A percentile compares a stretch with the other conserved stretches of the same genome.
Conservation (phyloP, 2,113 vertebrate species). For the Sprattus sprattus region DNA sequence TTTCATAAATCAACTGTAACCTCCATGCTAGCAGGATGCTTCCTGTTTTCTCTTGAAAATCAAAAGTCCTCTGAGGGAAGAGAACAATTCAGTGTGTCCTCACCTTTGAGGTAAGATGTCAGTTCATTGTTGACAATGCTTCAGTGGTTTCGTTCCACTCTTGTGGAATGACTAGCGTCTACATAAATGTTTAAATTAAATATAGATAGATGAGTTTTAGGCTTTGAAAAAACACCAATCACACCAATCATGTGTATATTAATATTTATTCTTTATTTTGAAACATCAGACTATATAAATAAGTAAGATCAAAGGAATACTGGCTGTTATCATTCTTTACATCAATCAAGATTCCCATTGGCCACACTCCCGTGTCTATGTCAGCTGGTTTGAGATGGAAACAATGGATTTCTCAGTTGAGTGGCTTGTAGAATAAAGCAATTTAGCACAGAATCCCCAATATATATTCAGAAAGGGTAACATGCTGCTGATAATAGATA, state of each 20-base stretch:
- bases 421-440: not conserved
- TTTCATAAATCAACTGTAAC: not conserved
- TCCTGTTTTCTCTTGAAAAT: not conserved
- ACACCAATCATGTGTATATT: not conserved
- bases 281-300: not conserved
- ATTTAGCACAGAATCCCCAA: not conserved
- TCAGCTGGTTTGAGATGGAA: not conserved
- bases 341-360: not conserved
- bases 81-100: not conserved
- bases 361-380: not conserved
- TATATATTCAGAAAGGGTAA: not conserved
- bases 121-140: not conserved
- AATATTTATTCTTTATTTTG: not conserved
- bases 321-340: not conserved
- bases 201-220: too few relatives aligned
- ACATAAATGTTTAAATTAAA: too few relatives aligned
- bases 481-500: too few relatives aligned
- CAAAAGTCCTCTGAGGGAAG: not conserved
- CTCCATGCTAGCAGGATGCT: not conserved
- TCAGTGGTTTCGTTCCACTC: not conserved
- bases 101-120: not conserved
- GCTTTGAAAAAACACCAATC: too few relatives aligned
- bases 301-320: not conserved
- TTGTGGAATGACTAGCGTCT: not conserved
- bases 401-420: not conserved